These are phyloP conservation scores for Oplegnathus fasciatus DNA, from an alignment of 2,113 vertebrate genomes.

Conservation along the genomic window DNA sequence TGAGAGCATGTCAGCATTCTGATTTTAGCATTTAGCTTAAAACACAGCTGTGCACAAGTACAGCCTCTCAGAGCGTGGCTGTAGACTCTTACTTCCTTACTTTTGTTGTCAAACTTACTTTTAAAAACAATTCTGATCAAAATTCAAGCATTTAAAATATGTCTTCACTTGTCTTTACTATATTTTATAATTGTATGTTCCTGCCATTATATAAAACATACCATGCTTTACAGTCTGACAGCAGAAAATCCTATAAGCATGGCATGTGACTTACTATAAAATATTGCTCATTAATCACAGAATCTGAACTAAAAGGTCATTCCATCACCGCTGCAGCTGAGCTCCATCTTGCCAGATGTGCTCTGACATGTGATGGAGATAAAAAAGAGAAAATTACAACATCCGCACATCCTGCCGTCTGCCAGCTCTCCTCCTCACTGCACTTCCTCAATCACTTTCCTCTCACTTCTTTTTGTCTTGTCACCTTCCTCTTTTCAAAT, in stretches of 20 bases:
- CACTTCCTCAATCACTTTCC: slow-evolving; percentile 11
- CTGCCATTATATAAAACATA: background rate
- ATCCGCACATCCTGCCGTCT: slow-evolving; percentile 22
- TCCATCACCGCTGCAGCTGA: slow-evolving; percentile 2
- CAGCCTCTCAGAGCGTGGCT: background rate
- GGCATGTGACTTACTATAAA: slow-evolving; percentile 3
- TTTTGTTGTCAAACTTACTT: too few species aligned
- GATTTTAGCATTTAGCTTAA: background rate
- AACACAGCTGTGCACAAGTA: background rate
- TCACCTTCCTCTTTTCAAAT: slow-evolving; percentile 15
- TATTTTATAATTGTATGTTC: background rate
- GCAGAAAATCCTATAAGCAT: background rate
- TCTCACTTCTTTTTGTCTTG: background rate
- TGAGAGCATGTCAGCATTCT: background rate
- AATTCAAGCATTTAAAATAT: background rate
- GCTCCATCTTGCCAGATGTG: slow-evolving; percentile 29
- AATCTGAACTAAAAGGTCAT: slow-evolving; percentile 30
- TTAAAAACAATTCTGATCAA: too few species aligned
- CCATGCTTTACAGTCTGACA: slow-evolving; percentile 1
- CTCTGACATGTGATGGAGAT: slow-evolving; percentile 22
- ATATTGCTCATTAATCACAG: slow-evolving; percentile 20
- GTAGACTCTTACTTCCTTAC: background rate
- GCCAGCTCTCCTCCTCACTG: slow-evolving; percentile 1
- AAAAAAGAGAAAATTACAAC: slow-evolving; percentile 15
- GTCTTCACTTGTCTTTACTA: background rate